A percentile compares a stretch with the other conserved stretches of the same genome.
Evolutionary conservation across 92 coral and sea anemone genomes (phyloP).

Genomic region (Pocillopora grandis): DNA sequence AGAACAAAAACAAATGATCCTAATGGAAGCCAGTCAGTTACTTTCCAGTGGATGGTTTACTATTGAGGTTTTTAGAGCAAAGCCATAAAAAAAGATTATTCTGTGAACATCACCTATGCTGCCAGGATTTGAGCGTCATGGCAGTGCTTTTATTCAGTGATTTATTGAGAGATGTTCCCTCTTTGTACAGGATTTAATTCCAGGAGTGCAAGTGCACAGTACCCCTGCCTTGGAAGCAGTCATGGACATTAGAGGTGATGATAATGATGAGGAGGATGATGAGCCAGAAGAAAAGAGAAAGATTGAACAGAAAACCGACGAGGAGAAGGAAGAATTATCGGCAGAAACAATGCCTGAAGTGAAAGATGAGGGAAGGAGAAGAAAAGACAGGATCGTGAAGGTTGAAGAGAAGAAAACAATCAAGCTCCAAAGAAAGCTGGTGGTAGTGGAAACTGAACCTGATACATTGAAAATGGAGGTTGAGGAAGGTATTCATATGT

Average conservation of each 20-base stretch:
- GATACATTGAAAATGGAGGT: constrained; percentile 67
- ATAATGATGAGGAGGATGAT: constrained; percentile 74
- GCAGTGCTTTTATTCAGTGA: no score
- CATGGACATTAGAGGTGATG: constrained; percentile 96
- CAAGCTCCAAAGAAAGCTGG: constrained; percentile 68
- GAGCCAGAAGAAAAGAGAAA: constrained; percentile 56
- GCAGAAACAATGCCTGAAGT: constrained; percentile 27
- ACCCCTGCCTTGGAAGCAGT: constrained; percentile 97
- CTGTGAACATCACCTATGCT: no score
- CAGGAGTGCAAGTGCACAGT: constrained; percentile 92
- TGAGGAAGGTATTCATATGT: constrained; percentile 56
- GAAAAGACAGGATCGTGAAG: constrained; percentile 80
- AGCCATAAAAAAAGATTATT: no score
- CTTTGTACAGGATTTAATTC: constrained; percentile 74
- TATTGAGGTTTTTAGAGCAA: no score
- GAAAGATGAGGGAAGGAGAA: constrained; percentile 53
- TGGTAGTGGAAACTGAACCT: constrained; percentile 23
- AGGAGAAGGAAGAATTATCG: constrained; percentile 45
- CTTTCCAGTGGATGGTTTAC: no score
- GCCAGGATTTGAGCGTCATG: no score
- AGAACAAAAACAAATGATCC: no score
- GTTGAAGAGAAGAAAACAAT: constrained; percentile 81
- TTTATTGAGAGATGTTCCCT: not conserved
- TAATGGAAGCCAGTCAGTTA: no score
- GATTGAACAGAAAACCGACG: constrained; percentile 50